Percentiles rank a stretch among this genome's conserved stretches.
Evolutionary conservation across 2,113 vertebrate genomes (phyloP).

Genomic region (Amblyopsis rosae): DNA sequence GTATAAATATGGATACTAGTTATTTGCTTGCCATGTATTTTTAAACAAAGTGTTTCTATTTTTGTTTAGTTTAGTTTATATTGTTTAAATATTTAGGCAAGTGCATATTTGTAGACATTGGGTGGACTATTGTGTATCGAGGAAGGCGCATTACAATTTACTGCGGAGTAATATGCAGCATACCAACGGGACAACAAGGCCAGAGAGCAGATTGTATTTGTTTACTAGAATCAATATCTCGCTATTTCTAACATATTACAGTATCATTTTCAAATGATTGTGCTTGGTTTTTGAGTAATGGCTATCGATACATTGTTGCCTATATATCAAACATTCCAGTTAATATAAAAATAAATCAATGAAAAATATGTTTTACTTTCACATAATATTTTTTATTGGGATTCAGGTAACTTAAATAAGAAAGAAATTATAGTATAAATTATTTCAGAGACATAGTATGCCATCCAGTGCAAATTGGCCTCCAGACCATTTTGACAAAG

Average conservation of each 20-base stretch:
- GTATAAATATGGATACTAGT: neutral
- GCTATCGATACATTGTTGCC: neutral
- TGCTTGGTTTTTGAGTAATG: no score
- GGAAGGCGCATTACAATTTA: conserved; percentile 55
- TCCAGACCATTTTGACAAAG: conserved; percentile 51
- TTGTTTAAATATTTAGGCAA: neutral
- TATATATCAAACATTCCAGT: no score
- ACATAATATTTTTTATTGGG: conserved; percentile 62
- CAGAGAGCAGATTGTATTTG: no score
- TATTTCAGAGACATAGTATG: conserved; percentile 65
- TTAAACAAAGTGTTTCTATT: rapidly evolving
- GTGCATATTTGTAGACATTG: conserved; percentile 15
- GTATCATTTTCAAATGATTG: no score
- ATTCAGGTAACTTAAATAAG: conserved; percentile 49
- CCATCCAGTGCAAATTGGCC: conserved; percentile 73
- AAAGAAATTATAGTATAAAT: conserved; percentile 65
- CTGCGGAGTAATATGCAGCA: conserved; percentile 69
- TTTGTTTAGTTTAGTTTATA: rapidly evolving
- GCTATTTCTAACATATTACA: no score
- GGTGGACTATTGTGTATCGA: conserved; percentile 70
- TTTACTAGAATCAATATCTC: no score
- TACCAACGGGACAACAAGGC: neutral
- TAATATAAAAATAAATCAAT: conserved; percentile 7
- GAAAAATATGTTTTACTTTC: conserved; percentile 5
- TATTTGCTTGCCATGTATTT: neutral